Evolutionary conservation across 2,797 vertebrate species (phyloP), one percentile per base, ranked within the genome.

Genomic region (Liparis tanakae): DNA sequence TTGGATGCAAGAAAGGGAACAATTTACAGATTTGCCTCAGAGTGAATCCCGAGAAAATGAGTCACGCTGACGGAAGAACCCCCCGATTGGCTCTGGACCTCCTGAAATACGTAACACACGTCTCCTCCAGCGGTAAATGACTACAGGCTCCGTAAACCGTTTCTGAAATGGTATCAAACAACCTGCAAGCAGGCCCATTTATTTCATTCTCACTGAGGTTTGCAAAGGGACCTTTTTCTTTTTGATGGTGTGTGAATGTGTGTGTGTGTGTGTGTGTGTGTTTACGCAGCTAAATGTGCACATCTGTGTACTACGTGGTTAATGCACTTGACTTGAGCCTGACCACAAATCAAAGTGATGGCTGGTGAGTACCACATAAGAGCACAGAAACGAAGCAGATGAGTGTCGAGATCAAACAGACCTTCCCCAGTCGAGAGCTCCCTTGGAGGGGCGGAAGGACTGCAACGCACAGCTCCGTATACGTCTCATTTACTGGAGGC

Each of bases 331-430:
- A 84, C 85, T 88, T 83, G 71, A 84, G 83, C 79, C 78, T 82
- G 88, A 92, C 92, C 93, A 90, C 93, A 92, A 92, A 93, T 93
- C 90, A 91, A 87, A 88, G 84, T 90, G 87, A 92, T 87, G 84
- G 79, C 76, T 88, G 81, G 64, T 44, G 81, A 91, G 85, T 56
- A 90, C 92, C 91, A 92, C 92, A 91, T 88, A 80, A 85, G 83
- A 89, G 88, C 82, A 76, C 71, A 81, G 81, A 89, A 84, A 90
- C 86, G 77, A 91, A 89, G 83, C 83, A 88, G 81, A 87, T 88
- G 83, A 89, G 82, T 67, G 79, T 82, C 79, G 70, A 91, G 88
- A 91, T 91, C 85, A 89, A 88, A 89, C 81, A 89, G 79, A 70
- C 77, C 67, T 44, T 79, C 82, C 68, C 72, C 67, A 64, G 67